phyloP scores from a whole-genome alignment of 2,113 vertebrate species.

The Sorex araneus region DNA sequence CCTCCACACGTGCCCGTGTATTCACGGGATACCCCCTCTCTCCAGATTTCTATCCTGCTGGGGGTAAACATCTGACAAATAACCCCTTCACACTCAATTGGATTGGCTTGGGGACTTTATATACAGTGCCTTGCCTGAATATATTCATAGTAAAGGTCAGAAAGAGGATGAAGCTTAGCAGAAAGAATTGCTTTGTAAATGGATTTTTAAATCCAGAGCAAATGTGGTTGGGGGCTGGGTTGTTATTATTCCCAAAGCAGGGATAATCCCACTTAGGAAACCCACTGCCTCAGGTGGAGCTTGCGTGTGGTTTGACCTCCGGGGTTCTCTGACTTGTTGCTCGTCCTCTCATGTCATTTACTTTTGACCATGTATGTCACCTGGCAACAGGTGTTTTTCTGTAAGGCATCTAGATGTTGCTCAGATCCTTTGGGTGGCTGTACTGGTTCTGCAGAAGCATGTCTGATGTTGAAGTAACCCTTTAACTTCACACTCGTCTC shows the following conservation, averaged over 20 bases:
- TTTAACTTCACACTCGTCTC: not conserved
- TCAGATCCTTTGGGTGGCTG: not conserved
- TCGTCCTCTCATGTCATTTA: not conserved
- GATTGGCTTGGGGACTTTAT: constrained; percentile 40
- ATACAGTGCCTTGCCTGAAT: not conserved
- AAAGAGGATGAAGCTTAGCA: constrained; percentile 21
- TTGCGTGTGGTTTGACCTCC: not conserved
- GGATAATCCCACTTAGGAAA: not conserved
- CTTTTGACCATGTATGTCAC: not conserved
- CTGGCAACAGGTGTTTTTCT: not conserved
- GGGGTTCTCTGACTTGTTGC: not conserved
- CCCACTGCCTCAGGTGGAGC: not conserved
- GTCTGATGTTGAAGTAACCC: constrained; percentile 6
- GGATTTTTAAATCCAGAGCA: constrained; percentile 41
- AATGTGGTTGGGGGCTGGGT: constrained; percentile 8
- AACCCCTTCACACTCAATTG: constrained; percentile 52
- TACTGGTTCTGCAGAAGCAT: not conserved
- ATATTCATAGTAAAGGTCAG: constrained; percentile 46
- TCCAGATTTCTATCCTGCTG: not conserved
- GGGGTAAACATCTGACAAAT: constrained; percentile 4
- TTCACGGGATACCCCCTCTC: accelerated
- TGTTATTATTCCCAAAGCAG: not conserved
- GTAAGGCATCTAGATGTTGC: constrained; percentile 1
- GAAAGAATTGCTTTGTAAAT: constrained; percentile 60
- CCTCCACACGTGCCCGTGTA: not conserved